These are phyloP conservation scores for Callosobruchus maculatus DNA, from an alignment of 2,888 invertebrate genomes.

Conservation along the genomic window DNA sequence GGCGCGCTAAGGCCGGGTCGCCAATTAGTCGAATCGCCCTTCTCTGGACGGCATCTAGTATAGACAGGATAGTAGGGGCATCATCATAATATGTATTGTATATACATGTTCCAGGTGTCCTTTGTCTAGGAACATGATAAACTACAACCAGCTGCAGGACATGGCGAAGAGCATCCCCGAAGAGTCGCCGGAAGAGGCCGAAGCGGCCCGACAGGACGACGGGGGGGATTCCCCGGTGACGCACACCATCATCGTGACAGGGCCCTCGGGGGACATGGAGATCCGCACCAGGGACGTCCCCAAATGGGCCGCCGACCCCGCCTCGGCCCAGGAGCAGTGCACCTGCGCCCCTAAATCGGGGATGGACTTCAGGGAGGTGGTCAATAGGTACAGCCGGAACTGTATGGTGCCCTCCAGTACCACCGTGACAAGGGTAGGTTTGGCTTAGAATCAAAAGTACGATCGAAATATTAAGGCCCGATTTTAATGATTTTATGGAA, in stretches of 20 bases:
- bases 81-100: too few relatives aligned
- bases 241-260: slow-evolving; percentile 30
- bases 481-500: too few relatives aligned
- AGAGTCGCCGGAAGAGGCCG: slow-evolving; percentile 35
- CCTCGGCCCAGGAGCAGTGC: slow-evolving; percentile 33
- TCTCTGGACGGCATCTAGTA: too few relatives aligned
- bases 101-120: slow-evolving; percentile 32
- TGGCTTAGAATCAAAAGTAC: neutral
- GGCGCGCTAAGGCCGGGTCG: too few relatives aligned
- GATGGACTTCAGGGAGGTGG: slow-evolving; percentile 39
- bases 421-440: neutral
- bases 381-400: slow-evolving; percentile 21
- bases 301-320: slow-evolving; percentile 29
- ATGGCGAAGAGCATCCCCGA: slow-evolving; percentile 44
- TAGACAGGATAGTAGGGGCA: too few relatives aligned
- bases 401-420: neutral
- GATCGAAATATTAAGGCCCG: too few relatives aligned
- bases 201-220: slow-evolving; percentile 12
- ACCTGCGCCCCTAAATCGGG: slow-evolving; percentile 40
- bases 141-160: slow-evolving; percentile 45
- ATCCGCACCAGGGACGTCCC: slow-evolving; percentile 28
- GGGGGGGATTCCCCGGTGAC: slow-evolving; percentile 26
- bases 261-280: slow-evolving; percentile 38
- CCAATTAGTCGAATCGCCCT: too few relatives aligned
- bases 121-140: slow-evolving; percentile 34